phyloP scores from a whole-genome alignment of 2,888 invertebrate species.

The Cosmia pyralina region DNA sequence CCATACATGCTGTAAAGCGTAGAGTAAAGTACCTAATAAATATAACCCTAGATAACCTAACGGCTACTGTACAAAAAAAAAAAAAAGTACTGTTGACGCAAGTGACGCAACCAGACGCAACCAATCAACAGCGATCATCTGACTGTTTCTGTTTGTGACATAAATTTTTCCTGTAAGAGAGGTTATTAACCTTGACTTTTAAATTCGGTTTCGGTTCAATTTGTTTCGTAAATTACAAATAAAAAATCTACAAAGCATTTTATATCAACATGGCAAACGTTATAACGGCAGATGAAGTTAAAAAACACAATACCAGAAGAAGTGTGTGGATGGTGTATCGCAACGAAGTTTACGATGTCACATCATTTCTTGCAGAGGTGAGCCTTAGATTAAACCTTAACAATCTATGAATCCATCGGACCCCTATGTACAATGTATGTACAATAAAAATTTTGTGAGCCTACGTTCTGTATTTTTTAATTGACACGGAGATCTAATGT shows the following conservation, averaged over 20 bases:
- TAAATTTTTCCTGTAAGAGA: slow-evolving; percentile 24
- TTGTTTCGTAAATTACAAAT: slow-evolving; percentile 48
- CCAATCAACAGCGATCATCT: slow-evolving; percentile 2
- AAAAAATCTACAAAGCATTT: slow-evolving; percentile 3
- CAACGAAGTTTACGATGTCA: slow-evolving; percentile 95
- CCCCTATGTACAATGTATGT: neutral
- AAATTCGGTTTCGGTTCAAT: slow-evolving; percentile 16
- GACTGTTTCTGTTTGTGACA: neutral
- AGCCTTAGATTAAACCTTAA: slow-evolving; percentile 54
- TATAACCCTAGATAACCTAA: too few relatives aligned
- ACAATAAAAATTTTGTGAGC: neutral
- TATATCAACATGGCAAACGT: slow-evolving; percentile 78
- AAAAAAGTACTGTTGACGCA: too few relatives aligned
- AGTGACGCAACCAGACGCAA: too few relatives aligned
- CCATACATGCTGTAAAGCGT: too few relatives aligned
- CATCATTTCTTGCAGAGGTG: slow-evolving; percentile 94
- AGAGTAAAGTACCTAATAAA: too few relatives aligned
- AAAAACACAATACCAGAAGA: slow-evolving; percentile 88
- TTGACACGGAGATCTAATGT: too few relatives aligned
- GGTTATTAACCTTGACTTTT: slow-evolving; percentile 25
- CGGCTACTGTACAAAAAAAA: too few relatives aligned
- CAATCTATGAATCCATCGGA: neutral
- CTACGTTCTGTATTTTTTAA: neutral
- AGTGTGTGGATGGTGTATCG: slow-evolving; percentile 93
- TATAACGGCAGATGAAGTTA: slow-evolving; percentile 91